These are phyloP conservation scores for Amphipoea lucens DNA, from an alignment of 2,888 invertebrate genomes.

Conservation along the genomic window DNA sequence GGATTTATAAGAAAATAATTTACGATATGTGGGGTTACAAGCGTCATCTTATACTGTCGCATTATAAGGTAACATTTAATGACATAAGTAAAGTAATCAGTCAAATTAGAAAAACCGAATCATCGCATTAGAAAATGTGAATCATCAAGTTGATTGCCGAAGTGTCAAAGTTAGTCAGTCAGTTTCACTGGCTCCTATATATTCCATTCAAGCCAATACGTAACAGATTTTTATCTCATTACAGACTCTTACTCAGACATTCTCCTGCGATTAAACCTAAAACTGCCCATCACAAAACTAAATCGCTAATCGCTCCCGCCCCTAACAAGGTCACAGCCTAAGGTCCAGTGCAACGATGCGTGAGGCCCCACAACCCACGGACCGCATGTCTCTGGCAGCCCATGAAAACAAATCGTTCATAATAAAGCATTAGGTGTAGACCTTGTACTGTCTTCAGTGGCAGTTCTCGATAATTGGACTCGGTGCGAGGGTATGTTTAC, in stretches of 20 bases:
- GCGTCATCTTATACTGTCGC: neutral
- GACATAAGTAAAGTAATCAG: neutral
- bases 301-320: constrained; percentile 69
- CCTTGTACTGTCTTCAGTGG: constrained; percentile 68
- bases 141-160: neutral
- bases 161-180: neutral
- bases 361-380: constrained; percentile 81
- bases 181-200: neutral
- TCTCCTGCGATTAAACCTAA: neutral
- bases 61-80: neutral
- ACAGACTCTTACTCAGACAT: too few species aligned
- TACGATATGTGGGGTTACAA: neutral
- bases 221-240: neutral
- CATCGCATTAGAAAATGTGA: too few species aligned
- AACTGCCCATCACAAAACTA: neutral
- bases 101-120: neutral
- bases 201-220: neutral
- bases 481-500: constrained; percentile 20
- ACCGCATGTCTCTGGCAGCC: constrained; percentile 84
- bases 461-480: constrained; percentile 53
- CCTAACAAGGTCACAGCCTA: constrained; percentile 53
- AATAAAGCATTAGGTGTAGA: constrained; percentile 73
- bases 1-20: neutral
- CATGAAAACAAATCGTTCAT: constrained; percentile 86
- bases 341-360: constrained; percentile 82